Percentiles rank a stretch among this genome's conserved stretches.
phyloP scores from a whole-genome alignment of 2,888 invertebrate genomes.

The Zaprionus obscuricornis region DNA sequence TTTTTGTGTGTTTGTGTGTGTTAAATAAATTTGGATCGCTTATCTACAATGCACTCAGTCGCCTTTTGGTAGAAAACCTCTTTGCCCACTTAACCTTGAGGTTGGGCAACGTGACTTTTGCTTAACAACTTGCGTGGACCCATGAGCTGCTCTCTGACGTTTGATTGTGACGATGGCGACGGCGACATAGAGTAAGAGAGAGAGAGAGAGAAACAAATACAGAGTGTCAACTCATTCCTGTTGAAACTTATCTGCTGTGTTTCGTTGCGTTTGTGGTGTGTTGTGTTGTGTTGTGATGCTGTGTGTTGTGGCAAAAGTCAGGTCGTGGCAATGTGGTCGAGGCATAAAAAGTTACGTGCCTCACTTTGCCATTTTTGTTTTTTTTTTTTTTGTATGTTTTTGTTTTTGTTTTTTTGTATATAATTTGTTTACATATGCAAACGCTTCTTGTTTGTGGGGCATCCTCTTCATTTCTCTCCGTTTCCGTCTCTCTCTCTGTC shows the following conservation, averaged over 20 bases:
- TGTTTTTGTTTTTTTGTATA: no score
- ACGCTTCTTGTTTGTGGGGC: slow-evolving; percentile 15
- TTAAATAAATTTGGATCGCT: slow-evolving; percentile 41
- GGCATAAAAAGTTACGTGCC: slow-evolving; percentile 61
- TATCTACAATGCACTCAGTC: slow-evolving; percentile 46
- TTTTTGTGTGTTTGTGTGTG: no score
- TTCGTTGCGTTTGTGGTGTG: no score
- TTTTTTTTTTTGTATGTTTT: slow-evolving; percentile 8
- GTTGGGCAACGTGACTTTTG: slow-evolving; percentile 61
- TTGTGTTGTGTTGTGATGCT: background rate
- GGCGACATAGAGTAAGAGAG: slow-evolving; percentile 5
- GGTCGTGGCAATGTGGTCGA: slow-evolving; percentile 42
- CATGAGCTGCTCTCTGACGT: slow-evolving; percentile 18
- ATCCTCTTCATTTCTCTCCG: no score
- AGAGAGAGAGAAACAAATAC: slow-evolving; percentile 11
- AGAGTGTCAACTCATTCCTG: slow-evolving; percentile 62
- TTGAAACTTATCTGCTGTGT: slow-evolving; percentile 35
- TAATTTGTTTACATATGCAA: slow-evolving; percentile 63
- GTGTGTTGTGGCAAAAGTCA: background rate
- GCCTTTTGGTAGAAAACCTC: slow-evolving; percentile 15
- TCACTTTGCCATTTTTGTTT: slow-evolving; percentile 33
- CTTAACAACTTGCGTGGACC: slow-evolving; percentile 54
- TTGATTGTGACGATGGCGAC: background rate
- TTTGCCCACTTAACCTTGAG: slow-evolving; percentile 60
- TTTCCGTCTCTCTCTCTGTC: no score